Conservation (phyloP, 2,888 invertebrate genomes). For the Anticlea derivata region DNA sequence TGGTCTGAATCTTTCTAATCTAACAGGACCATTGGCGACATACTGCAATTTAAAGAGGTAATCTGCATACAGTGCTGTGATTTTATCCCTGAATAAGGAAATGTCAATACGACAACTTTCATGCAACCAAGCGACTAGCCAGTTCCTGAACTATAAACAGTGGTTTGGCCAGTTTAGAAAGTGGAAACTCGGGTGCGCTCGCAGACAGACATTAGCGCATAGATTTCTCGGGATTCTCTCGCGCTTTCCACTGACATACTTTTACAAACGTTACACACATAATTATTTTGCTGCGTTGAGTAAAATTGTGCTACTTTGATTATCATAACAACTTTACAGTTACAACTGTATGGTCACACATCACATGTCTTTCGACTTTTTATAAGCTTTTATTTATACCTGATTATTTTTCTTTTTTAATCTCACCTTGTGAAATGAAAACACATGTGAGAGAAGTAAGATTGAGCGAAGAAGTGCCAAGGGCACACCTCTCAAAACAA, state of each 20-base stretch:
- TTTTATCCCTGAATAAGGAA: slow-evolving; percentile 54
- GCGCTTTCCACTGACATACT: slow-evolving; percentile 82
- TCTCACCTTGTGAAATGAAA: too few relatives aligned
- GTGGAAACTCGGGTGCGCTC: slow-evolving; percentile 69
- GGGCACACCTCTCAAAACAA: slow-evolving; percentile 38
- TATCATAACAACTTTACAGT: too few relatives aligned
- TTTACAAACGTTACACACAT: slow-evolving; percentile 53
- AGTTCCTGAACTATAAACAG: slow-evolving; percentile 80
- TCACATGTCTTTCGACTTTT: too few relatives aligned
- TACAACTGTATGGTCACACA: too few relatives aligned
- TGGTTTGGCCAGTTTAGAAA: slow-evolving; percentile 77
- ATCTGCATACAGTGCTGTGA: slow-evolving; percentile 7
- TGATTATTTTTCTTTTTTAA: too few relatives aligned
- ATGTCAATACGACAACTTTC: slow-evolving; percentile 73
- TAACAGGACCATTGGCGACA: not conserved
- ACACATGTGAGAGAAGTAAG: not conserved
- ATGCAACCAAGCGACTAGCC: slow-evolving; percentile 51
- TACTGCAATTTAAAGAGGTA: not conserved
- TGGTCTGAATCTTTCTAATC: too few relatives aligned
- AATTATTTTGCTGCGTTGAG: slow-evolving; percentile 30
- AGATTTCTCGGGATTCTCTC: slow-evolving; percentile 82
- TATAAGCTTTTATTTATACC: too few relatives aligned
- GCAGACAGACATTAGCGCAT: slow-evolving; percentile 66
- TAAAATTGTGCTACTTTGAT: slow-evolving; percentile 12
- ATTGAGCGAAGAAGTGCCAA: slow-evolving; percentile 28